Base-by-base conservation (phyloP, 2,888 invertebrate species). In the Aelia acuminata region DNA sequence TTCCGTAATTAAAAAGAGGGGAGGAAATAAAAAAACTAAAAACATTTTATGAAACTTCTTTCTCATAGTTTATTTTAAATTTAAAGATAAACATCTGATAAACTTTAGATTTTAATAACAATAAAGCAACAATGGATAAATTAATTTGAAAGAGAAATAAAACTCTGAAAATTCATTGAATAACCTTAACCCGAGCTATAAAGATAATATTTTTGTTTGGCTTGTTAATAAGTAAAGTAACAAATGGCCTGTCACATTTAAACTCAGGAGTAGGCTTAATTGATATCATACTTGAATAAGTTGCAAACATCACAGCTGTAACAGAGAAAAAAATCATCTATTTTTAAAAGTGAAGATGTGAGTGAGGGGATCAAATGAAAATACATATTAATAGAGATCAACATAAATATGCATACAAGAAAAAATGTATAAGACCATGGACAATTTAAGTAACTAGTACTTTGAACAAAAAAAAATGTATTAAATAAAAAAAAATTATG, bases 191-290 rank as follows among this genome's bases (percentile, higher is more conserved):
- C 15, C 80, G 43, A 1, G 80, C 31, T 2, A 80, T 47, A n/a
- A 80, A 80, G 13, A 47, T 1, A 43, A 80, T 47, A 80, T 18
- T n/a, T n/a, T 35, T 75, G 31, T 22, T 80, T 47, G n/a, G 80
- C n/a, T 80, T 80, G 0, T 47, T 39, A 35, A 80, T 22, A 80
- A 80, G 22, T n/a, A 80, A 80, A 80, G 80, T 43, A n/a, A 80
- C 4, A 80, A 80, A 80, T 47, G 80, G 80, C n/a, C 80, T 80
- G 80, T 80, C n/a, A 80, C 80, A 80, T 22, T 43, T 47, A 80
- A 80, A 43, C 43, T 80, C n/a, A 39, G 43, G 80, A 22, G 63
- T n/a, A 35, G 18, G 31, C 0, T 4, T n/a, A 22, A 11, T 5
- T 20, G 53, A 4, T 39, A 75, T 39, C 43, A 39, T n/a, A 18